Base-by-base conservation (phyloP, 1,140 invertebrate genomes). In the Caenorhabditis tropicalis region DNA sequence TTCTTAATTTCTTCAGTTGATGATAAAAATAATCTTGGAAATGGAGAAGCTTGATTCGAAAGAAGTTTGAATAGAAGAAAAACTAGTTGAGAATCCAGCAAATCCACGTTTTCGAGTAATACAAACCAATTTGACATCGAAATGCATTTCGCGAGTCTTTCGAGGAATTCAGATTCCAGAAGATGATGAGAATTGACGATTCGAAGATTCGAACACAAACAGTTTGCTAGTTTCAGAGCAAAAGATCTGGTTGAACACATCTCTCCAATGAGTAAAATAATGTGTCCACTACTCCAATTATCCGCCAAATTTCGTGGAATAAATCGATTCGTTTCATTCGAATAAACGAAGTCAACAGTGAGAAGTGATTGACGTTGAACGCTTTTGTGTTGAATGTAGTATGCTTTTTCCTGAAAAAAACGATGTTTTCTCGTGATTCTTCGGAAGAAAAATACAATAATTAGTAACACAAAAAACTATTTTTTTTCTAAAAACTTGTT, bases 301-400 rank as follows among this genome's bases (percentile, higher is more conserved):
- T 51, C 53, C n/a, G 48, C 49, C 12, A 82, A 27, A 60, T 16
- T 36, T 39, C 19, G 36, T 2, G 46, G 46, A 51, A 81, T 51
- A 21, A 81, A 81, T 19, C 46, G 49, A 33, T 51, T 81, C 0
- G 48, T 31, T 49, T 49, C 79, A 33, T 10, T 81, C 0, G 53
- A 82, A 82, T 82, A 60, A 27, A 74, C 60, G 33, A 82, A 82
- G 21, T 82, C 82, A 29, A 82, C 36, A 31, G 56, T 70, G 21
- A 82, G 43, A 2, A 46, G 29, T 2, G 82, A 46, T 36, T 82
- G 82, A 0, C 56, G 29, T 51, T 82, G 82, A 33, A 48, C 36
- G n/a, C 39, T 70, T 70, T 74, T 82, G 29, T 82, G 56, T 9
- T 82, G 82, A 27, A 82, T 58, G 43, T 82, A 82, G 43, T 53